phyloP scores from a whole-genome alignment of 2,113 vertebrate genomes.

The Chinchilla lanigera region DNA sequence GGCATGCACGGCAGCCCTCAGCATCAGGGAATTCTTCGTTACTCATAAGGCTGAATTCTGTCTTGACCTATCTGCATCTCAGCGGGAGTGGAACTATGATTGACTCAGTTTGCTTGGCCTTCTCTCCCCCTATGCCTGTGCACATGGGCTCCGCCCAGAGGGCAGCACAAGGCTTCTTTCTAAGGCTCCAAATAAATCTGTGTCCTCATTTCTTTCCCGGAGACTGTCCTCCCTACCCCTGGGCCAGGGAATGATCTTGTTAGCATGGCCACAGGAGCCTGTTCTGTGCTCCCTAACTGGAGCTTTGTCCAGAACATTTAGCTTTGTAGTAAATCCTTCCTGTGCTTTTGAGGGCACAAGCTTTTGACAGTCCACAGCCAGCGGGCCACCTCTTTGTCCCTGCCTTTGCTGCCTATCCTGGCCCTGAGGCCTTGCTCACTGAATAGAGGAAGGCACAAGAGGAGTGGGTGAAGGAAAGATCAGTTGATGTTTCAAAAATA shows the following conservation, averaged over 20 bases:
- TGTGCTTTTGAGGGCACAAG: constrained; percentile 23
- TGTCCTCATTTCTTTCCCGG: not conserved
- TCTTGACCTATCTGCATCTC: not conserved
- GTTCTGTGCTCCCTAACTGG: constrained; percentile 25
- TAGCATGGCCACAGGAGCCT: not conserved
- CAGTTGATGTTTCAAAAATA: not conserved
- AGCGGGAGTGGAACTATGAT: not conserved
- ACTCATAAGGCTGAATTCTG: not conserved
- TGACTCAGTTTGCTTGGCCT: not conserved
- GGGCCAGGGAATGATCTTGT: constrained; percentile 30
- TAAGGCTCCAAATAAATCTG: not conserved
- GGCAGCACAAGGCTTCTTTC: not conserved
- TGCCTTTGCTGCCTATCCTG: not conserved
- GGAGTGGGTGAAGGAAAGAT: not conserved
- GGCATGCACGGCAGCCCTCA: not conserved
- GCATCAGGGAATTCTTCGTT: not conserved
- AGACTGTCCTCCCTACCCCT: not conserved
- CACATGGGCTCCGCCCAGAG: not conserved
- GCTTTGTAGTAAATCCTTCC: constrained; percentile 51
- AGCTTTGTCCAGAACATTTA: constrained; percentile 2
- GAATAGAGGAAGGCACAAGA: not conserved
- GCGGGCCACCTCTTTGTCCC: not conserved
- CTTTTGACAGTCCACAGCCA: constrained; percentile 57
- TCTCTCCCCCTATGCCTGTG: not conserved
- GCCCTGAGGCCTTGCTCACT: constrained; percentile 29